A percentile compares a stretch with the other conserved stretches of the same genome.
phyloP scores from a whole-genome alignment of 2,113 vertebrate genomes.

The Cheilinus undulatus region DNA sequence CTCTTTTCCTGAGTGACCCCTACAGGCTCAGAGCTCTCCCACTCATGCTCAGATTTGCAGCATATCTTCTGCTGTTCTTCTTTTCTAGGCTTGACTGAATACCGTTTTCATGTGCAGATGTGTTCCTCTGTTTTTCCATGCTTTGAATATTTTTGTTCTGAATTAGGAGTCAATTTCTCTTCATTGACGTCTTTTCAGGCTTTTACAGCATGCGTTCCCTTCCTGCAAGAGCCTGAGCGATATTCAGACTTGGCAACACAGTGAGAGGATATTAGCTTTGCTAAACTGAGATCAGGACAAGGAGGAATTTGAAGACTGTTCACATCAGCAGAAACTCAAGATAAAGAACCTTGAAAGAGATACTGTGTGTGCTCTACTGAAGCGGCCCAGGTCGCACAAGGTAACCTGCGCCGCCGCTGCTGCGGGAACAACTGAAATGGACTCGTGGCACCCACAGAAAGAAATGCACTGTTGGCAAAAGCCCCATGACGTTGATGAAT shows the following conservation, averaged over 20 bases:
- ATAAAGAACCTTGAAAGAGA: conserved; percentile 68
- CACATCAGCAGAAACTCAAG: conserved; percentile 57
- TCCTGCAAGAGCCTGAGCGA: neutral
- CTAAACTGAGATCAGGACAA: conserved; percentile 15
- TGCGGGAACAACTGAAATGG: conserved; percentile 68
- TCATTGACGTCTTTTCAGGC: too few species aligned
- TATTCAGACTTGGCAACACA: neutral
- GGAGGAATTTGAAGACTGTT: conserved; percentile 4
- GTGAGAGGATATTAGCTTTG: neutral
- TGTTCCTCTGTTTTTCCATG: too few species aligned
- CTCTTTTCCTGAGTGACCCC: too few species aligned
- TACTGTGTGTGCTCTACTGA: conserved; percentile 32
- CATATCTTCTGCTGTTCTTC: too few species aligned
- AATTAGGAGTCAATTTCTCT: too few species aligned
- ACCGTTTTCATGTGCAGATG: too few species aligned
- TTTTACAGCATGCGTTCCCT: too few species aligned
- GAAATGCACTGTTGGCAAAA: conserved; percentile 81
- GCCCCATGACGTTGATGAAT: conserved; percentile 81
- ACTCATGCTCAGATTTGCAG: too few species aligned
- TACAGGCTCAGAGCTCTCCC: too few species aligned
- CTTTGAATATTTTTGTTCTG: too few species aligned
- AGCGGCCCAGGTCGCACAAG: conserved; percentile 47
- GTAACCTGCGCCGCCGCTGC: conserved; percentile 22
- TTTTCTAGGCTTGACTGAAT: too few species aligned
- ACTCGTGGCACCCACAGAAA: conserved; percentile 54